Base-by-base conservation (phyloP, 2,113 vertebrate species). In the Actenoides lindsayi region DNA sequence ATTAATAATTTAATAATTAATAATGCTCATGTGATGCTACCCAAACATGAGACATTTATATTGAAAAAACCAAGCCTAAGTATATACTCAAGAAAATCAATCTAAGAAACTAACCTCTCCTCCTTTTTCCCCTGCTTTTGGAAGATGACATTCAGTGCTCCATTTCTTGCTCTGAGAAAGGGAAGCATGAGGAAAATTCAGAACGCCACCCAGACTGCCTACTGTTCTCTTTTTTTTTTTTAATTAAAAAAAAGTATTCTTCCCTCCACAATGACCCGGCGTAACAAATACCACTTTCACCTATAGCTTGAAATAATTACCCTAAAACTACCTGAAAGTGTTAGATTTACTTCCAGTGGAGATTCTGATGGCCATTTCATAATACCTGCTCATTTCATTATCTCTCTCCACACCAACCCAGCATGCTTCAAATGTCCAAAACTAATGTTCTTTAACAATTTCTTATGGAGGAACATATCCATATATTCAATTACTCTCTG, bases 401-500 rank as follows among this genome's bases (percentile, higher is more conserved):
- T 78, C 50, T 51, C 83, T 96, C 84, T 88, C 90, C 87, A 81
- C 84, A 76, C 82, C 86, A 84, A 67, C 80, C 88, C 92, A 71
- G 96, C 89, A 62, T 57, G 78, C 76, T 13, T 37, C 16, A 7
- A 14, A 65, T 5, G 63, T 69, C 73, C 93, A 64, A 54, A 62
- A 76, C 85, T 93, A 97, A 96, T 94, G 95, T 71, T 95, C 95
- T 97, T 80, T 73, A 96, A 92, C 92, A 87, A 88, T 80, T 93
- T 67, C 54, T 92, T 94, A 64, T 37, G 46, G 19, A 63, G 87
- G 83, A 89, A 83, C 44, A 79, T 82, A 86, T 50, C 76, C 80
- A 74, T 10, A 16, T 53, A 89, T 94, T 82, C 88, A 94, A 77
- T 90, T 85, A 89, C 62, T 81, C 70, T 78, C 6, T 19, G 60